Percentiles rank a stretch among this genome's conserved stretches.
Conservation (phyloP, 2,888 invertebrate species). For the Dryomyza anilis region DNA sequence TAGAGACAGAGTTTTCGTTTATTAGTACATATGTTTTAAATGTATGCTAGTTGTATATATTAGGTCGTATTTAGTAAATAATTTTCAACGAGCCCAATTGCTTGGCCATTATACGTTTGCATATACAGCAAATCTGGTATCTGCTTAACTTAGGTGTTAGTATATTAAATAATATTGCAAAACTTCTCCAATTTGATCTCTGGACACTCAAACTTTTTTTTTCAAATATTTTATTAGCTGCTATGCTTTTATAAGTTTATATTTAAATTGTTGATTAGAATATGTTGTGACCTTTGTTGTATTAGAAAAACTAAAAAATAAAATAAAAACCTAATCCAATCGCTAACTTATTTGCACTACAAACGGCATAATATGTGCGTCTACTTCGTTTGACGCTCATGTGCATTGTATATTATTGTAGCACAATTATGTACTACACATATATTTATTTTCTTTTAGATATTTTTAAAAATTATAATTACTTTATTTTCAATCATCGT, state of each 20-base stretch:
- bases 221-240: neutral
- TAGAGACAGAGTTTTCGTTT: conserved; percentile 9
- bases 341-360: neutral
- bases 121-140: too few relatives aligned
- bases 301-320: neutral
- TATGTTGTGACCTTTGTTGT: conserved; percentile 8
- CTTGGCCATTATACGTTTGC: too few relatives aligned
- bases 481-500: conserved; percentile 8
- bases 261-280: conserved; percentile 12
- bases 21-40: conserved; percentile 6
- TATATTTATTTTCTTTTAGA: conserved; percentile 1
- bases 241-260: neutral
- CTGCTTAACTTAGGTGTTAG: conserved; percentile 8
- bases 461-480: too few relatives aligned
- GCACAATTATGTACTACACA: neutral
- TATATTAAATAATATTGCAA: conserved; percentile 19
- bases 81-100: too few relatives aligned
- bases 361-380: neutral
- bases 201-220: neutral
- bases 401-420: too few relatives aligned
- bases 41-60: neutral
- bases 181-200: neutral
- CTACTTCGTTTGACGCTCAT: neutral
- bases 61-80: neutral
- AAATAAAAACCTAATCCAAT: neutral